Evolutionary conservation across 2,888 invertebrate species (phyloP), one percentile per base, ranked within the genome.

Genomic region (Elmis aenea): DNA sequence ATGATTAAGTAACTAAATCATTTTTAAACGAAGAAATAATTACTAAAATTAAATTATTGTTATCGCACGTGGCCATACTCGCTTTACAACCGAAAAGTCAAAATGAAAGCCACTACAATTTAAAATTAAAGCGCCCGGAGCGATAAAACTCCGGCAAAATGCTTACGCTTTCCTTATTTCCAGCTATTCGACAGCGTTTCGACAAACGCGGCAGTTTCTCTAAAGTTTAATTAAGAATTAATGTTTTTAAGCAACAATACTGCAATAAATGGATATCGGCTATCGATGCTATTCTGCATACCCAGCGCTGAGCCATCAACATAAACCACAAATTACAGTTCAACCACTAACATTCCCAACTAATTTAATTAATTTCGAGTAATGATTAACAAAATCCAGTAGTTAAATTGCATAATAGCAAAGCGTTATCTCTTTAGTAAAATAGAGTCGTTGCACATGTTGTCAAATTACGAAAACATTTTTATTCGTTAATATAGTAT

Each of bases 171-270:
- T 44, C 39, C 22, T 30, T 37, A 36, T 31, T 36, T 28, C 25
- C 16, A 38, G 34, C 37, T 33, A 38, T 41, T 38, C 40, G 34
- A 41, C 38, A 42, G 25, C 34, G 31, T 35, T 45, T 38, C 33
- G 33, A 38, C 45, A 41, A 41, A 41, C 30, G 41, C 45, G 34
- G 41, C 45, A 41, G 30, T 45, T 42, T 42, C 38, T 26, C 33
- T 34, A 41, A 33, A 41, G 34, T 45, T 41, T 45, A 45, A 45
- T 45, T 45, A 45, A 45, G 41, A 38, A 45, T 38, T 38, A 45
- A 41, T 45, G 45, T 45, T 38, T 45, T 45, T 34, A 37, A 30
- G 34, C 34, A 38, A 38, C 34, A 42, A 42, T 38, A 26, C 30
- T 34, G 26, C 27, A 38, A 45, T 35, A 37, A 38, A 30, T 26